Base-by-base conservation (phyloP, 2,113 vertebrate species). In the Hiodon tergisus region DNA sequence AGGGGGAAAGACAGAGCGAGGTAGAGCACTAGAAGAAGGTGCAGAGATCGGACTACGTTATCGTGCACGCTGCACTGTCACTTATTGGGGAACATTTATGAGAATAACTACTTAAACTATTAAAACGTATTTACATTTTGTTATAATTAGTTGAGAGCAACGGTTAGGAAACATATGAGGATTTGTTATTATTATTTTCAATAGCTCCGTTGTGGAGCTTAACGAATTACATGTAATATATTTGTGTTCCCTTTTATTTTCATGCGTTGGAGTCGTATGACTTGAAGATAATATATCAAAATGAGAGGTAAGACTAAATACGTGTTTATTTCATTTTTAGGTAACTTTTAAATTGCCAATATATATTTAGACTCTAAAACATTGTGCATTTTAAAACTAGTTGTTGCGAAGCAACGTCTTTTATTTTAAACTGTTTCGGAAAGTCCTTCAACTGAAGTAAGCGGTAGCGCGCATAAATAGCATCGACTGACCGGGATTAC, bases 281-380 rank as follows among this genome's bases (percentile, higher is more conserved):
- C 72, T 80, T 61, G 60, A 79, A 88, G 72, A 76, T 80, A 86
- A 69, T 83, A 79, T 51, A 68, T 4, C 83, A 74, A 78, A 66
- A 91, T 92, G 91, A 91, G 90, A 89, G 91, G 91, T 92, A 81
- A 90, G 90, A 86, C 74, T 13, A 55, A 0, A 3, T 0, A 54
- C 54, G 54, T 55, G 10, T n/a, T 31, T 3, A 9, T n/a, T 51
- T 31, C 31, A 57, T 59, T 6, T 55, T 11, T 4, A 47, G 13
- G 9, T 16, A 48, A 53, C 53, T 57, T 68, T n/a, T 63, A 51
- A 48, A 7, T 54, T 63, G 13, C 7, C n/a, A 68, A 53, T 53
- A 57, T 3, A 52, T 3, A 17, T 61, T 10, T 47, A 10, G 4
- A 55, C 16, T 55, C 31, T 77, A 46, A 10, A 9, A 31, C 4